Base-by-base conservation (phyloP, 1,140 invertebrate species). In the Acromyrmex heyeri region DNA sequence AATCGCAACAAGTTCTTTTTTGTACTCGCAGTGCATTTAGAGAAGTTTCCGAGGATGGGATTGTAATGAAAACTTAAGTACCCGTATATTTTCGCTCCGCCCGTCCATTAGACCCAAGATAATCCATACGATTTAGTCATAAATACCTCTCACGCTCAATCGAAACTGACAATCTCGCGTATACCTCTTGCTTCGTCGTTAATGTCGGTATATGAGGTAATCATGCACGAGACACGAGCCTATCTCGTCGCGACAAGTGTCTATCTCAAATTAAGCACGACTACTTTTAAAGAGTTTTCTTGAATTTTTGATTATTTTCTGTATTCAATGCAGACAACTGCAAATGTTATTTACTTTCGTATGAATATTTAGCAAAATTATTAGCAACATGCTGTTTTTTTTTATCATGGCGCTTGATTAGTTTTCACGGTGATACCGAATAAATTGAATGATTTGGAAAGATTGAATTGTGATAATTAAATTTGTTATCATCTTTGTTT, bases 61-160 rank as follows among this genome's bases (percentile, higher is more conserved):
- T 30, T 48, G 55, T 73, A 83, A 83, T 85, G 73, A 85, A 85
- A 85, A 78, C 50, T 48, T 48, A 65, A 85, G 21, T 64, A 59
- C 30, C 18, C n/a, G 59, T 16, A 48, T 53, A 75, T 55, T 85
- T 65, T 78, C 79, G 21, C 48, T 48, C 48, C 38, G 48, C 59
- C 50, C 48, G 48, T 50, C 73, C 61, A 85, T 78, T 85, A 85
- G 44, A 65, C 14, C 59, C 24, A 30, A 30, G 53, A 73, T 78
- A 78, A 85, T 85, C 82, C 61, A 30, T 55, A 57, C 73, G 82
- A 64, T 78, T 78, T 78, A 78, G 48, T 50, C 61, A 44, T 85
- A 85, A 85, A 85, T 85, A 85, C 24, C 34, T n/a, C 48, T 78
- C 44, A 65, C 21, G 73, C 48, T 85, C 61, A 77, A 85, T 85